Percentiles rank a stretch among this genome's conserved stretches.
Evolutionary conservation across 2,113 vertebrate species (phyloP).

Genomic region (Leiothrix lutea): DNA sequence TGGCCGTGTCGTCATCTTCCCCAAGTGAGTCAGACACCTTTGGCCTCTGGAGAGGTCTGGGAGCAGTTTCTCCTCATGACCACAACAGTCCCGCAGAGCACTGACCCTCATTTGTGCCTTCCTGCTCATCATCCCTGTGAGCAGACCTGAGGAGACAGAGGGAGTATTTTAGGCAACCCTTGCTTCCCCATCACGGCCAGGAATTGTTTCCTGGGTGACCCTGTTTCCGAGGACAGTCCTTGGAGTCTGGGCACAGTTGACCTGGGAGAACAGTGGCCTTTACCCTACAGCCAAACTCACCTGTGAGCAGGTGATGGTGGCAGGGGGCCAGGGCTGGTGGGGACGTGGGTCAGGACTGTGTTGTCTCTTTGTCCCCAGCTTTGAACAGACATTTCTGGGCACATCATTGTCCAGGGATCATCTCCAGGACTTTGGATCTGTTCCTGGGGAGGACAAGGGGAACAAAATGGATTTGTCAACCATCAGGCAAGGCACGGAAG

Average conservation of each 20-base stretch:
- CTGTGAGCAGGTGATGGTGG: neutral
- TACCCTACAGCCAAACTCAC: neutral
- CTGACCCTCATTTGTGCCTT: rapidly evolving
- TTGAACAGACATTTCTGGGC: neutral
- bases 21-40: neutral
- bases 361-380: neutral
- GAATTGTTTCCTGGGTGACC: neutral
- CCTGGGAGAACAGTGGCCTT: neutral
- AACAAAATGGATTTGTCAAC: neutral
- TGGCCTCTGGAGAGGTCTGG: neutral
- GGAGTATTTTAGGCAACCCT: neutral
- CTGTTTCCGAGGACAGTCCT: neutral
- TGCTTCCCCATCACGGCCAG: neutral
- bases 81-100: neutral
- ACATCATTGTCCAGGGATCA: too few relatives aligned
- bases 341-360: neutral
- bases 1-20: neutral
- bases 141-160: neutral
- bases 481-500: rapidly evolving
- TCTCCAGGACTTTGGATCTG: too few relatives aligned
- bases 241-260: neutral
- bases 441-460: neutral
- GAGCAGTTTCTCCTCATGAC: neutral
- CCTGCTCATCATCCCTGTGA: rapidly evolving
- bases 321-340: neutral